Conservation (phyloP, 2,113 vertebrate species). For the Gnathonemus longibarbis region DNA sequence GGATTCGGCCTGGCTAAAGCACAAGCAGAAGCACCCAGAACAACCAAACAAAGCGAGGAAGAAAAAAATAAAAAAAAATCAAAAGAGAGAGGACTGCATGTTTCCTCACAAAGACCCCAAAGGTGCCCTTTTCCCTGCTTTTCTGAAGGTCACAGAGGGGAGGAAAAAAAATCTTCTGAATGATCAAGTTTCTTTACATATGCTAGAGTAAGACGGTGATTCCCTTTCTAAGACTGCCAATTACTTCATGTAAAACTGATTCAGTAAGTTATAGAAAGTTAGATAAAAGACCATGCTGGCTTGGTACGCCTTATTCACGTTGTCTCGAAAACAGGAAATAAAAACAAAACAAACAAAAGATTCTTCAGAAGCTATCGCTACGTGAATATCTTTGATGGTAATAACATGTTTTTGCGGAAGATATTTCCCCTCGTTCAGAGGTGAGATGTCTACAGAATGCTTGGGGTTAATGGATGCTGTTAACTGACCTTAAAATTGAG, state of each 20-base stretch:
- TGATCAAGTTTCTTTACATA: slow-evolving; percentile 18
- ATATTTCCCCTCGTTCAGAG: slow-evolving; percentile 44
- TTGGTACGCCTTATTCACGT: not conserved
- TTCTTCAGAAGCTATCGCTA: slow-evolving; percentile 40
- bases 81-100: slow-evolving; percentile 41
- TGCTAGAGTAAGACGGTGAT: not conserved
- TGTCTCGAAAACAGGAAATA: not conserved
- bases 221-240: slow-evolving; percentile 28
- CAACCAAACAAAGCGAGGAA: slow-evolving; percentile 34
- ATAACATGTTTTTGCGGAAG: slow-evolving; percentile 34
- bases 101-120: slow-evolving; percentile 47
- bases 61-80: slow-evolving; percentile 21
- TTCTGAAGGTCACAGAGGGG: slow-evolving; percentile 47
- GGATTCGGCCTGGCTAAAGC: slow-evolving; percentile 50
- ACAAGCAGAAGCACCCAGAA: slow-evolving; percentile 46
- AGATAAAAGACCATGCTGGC: slow-evolving; percentile 33
- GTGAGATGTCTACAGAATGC: slow-evolving; percentile 31
- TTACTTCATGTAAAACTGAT: slow-evolving; percentile 50
- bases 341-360: slow-evolving; percentile 28
- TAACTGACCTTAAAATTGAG: slow-evolving; percentile 96
- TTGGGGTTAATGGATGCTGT: slow-evolving; percentile 37
- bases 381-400: slow-evolving; percentile 26
- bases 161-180: not conserved
- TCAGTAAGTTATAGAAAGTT: slow-evolving; percentile 33
- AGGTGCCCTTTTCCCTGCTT: slow-evolving; percentile 36